Conservation (phyloP, 2,113 vertebrate genomes). For the Lampris incognitus region DNA sequence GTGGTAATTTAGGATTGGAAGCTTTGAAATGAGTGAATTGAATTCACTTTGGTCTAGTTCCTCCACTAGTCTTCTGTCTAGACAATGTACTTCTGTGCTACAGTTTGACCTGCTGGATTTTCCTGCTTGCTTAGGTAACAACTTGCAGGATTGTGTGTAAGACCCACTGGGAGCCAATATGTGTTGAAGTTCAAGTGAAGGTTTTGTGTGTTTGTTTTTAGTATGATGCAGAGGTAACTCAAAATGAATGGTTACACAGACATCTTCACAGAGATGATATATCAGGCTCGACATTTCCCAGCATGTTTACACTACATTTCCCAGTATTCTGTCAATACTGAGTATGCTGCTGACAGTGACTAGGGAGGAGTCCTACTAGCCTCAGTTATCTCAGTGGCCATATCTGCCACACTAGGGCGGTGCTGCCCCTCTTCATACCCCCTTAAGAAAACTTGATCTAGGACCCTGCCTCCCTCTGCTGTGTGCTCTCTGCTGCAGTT, state of each 20-base stretch:
- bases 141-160: conserved; percentile 33
- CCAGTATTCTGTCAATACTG: conserved; percentile 45
- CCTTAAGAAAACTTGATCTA: neutral
- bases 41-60: conserved; percentile 37
- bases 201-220: conserved; percentile 1
- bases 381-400: conserved; percentile 69
- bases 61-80: conserved; percentile 71
- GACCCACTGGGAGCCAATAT: conserved; percentile 32
- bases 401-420: conserved; percentile 54
- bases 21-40: conserved; percentile 63
- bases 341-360: conserved; percentile 21
- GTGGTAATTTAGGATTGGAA: conserved; percentile 62
- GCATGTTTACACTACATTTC: conserved; percentile 37
- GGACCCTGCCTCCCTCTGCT: conserved; percentile 14
- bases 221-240: conserved; percentile 18
- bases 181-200: conserved; percentile 6
- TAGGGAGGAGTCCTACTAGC: conserved; percentile 55
- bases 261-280: neutral
- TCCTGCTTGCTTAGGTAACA: conserved; percentile 21
- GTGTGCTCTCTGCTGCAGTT: neutral
- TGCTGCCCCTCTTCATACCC: conserved; percentile 28
- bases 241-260: conserved; percentile 50
- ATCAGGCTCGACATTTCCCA: conserved; percentile 20
- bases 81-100: conserved; percentile 58
- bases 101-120: conserved; percentile 30